phyloP scores from a whole-genome alignment of 2,113 vertebrate genomes.

The Equus przewalskii region DNA sequence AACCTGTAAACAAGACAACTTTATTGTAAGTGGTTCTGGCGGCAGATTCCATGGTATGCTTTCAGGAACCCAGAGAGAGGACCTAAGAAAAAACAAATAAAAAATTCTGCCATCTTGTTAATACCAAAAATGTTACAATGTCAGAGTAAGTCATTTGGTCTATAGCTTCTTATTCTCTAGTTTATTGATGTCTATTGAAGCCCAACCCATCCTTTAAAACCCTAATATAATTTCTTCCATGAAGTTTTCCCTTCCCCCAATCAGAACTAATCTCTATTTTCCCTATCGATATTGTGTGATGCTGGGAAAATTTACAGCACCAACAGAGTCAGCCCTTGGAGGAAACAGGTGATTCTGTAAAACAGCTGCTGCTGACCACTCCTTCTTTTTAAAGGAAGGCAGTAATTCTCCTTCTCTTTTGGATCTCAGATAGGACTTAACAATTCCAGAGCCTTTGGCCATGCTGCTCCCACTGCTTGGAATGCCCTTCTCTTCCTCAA shows the following conservation, averaged over 20 bases:
- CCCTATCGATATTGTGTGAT: too few relatives aligned
- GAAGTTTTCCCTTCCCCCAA: background rate
- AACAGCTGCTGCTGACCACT: background rate
- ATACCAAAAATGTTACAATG: background rate
- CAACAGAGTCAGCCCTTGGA: background rate
- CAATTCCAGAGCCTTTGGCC: background rate
- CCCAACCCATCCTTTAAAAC: background rate
- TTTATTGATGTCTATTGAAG: background rate
- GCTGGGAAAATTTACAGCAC: background rate
- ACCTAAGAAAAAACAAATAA: background rate
- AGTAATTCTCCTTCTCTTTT: background rate
- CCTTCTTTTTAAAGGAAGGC: background rate
- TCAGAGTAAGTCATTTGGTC: background rate
- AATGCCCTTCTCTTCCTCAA: background rate
- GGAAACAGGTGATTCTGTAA: background rate
- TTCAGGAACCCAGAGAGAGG: background rate
- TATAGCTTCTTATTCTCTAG: background rate
- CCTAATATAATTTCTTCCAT: background rate
- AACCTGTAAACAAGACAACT: conserved; percentile 39
- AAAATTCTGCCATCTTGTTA: background rate
- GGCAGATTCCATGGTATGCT: background rate
- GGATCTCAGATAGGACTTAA: background rate
- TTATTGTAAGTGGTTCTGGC: conserved; percentile 31
- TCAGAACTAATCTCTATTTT: background rate
- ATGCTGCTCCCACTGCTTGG: background rate